phyloP scores from a whole-genome alignment of 2,113 vertebrate species.

The Synchiropus splendidus region DNA sequence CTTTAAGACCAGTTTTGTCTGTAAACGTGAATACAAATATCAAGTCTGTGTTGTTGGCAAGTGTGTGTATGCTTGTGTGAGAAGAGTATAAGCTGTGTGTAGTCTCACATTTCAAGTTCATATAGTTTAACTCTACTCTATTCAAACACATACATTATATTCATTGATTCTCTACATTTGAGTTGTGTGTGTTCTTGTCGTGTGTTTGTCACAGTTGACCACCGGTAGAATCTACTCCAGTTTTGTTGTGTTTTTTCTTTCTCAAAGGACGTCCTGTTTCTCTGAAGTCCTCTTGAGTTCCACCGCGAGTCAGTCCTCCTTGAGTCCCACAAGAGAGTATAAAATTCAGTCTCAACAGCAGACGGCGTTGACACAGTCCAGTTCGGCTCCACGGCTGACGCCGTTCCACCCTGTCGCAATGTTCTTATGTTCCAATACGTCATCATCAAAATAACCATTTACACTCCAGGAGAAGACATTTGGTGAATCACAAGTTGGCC shows the following conservation, averaged over 20 bases:
- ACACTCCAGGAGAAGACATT: too few species aligned
- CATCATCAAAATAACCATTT: too few species aligned
- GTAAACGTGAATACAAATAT: slow-evolving; percentile 62
- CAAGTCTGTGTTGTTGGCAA: slow-evolving; percentile 47
- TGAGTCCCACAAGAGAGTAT: too few species aligned
- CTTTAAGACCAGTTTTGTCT: slow-evolving; percentile 64
- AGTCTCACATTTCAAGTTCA: slow-evolving; percentile 46
- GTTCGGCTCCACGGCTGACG: too few species aligned
- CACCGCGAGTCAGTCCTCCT: neutral
- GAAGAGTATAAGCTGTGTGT: slow-evolving; percentile 22
- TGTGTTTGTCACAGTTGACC: slow-evolving; percentile 69
- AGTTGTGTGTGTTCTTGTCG: slow-evolving; percentile 20
- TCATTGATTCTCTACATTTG: slow-evolving; percentile 58
- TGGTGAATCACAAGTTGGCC: too few species aligned
- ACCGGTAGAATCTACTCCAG: slow-evolving; percentile 58
- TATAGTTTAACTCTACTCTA: slow-evolving; percentile 55
- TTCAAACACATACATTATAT: slow-evolving; percentile 58
- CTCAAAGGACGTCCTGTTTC: slow-evolving; percentile 6
- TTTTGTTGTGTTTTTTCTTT: slow-evolving; percentile 32
- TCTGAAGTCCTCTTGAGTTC: too few species aligned
- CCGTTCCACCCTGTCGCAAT: too few species aligned
- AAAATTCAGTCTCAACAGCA: slow-evolving; percentile 21
- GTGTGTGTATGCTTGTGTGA: slow-evolving; percentile 21
- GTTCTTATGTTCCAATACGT: too few species aligned
- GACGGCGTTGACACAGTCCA: slow-evolving; percentile 4